Base-by-base conservation (phyloP, 2,113 vertebrate genomes). In the Daboia siamensis region DNA sequence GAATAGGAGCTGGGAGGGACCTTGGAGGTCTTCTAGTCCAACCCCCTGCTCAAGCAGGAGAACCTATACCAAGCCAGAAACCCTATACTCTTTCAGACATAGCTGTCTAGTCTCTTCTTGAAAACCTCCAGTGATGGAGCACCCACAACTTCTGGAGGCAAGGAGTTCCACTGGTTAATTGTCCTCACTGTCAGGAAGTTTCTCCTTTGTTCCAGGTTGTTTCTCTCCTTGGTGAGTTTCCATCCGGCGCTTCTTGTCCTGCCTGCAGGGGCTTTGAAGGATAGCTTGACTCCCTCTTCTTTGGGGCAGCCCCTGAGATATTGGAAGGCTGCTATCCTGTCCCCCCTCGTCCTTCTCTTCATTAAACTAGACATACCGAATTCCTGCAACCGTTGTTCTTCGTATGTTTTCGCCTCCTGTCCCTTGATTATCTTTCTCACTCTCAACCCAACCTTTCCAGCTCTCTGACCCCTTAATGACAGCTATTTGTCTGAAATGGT, bases 81-180 rank as follows among this genome's bases (percentile, higher is more conserved):
- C 10, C 26, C 11, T 26, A 64, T 1, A 64, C 61, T 11, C 12
- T 29, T 64, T 64, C 59, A 4, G 4, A 12, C 61, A 12, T 12
- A 11, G 10, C 12, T 12, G 1, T 64, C 1, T 1, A 29, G 0
- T n/a, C 12, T 69, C 29, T 15, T 69, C 29, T n/a, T n/a, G 0
- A 69, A 69, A 13, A 1, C 29, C 11, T 11, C 61, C 29, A 69
- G 4, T 13, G 4, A n/a, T 69, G 61, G 4, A 69, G 61, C 29
- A 15, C 4, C 3, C 61, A n/a, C 26, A 64, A 64, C 61, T n/a
- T n/a, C 61, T 69, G 29, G 29, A 1, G 29, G 12, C 61, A 69
- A n/a, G 29, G 0, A 0, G 29, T 69, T n/a, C 61, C 61, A 69
- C 4, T 2, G 61, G 1, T n/a, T n/a, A 2, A 69, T 69, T n/a